Evolutionary conservation across 1,140 invertebrate species (phyloP), one percentile per base, ranked within the genome.

Genomic region (Aphidius gifuensis): DNA sequence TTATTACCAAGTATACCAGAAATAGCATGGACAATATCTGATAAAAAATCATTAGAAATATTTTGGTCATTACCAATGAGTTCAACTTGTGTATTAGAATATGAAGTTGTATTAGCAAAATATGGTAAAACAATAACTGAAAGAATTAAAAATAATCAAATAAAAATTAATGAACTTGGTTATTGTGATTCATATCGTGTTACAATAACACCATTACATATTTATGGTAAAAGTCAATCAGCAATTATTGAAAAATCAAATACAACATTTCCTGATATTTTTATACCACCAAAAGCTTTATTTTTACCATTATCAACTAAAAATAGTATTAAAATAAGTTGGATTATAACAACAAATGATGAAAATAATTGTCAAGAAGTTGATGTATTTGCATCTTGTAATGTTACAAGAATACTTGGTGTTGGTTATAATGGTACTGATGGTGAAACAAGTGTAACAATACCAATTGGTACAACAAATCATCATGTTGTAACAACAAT

Each of bases 41-140:
- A 61, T 39, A 60, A 62, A 40, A 32, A 64, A n/a, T 56, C 65
- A n/a, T 53, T 77, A 21, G 43, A 6, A 9, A 58, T 76, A 16
- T 39, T 44, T 5, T 77, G 76, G 76, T 9, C 69, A n/a, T 49
- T 60, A 5, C 74, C 76, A 23, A 38, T 54, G 1, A 73, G 66
- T 9, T 44, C 54, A 2, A 59, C 43, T 6, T 78, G 76, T 49
- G 56, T 75, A 6, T 63, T 69, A 46, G 38, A 66, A 43, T 77
- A 78, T 61, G 60, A 53, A 49, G 44, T 78, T n/a, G 69, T 39
- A 39, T 68, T 47, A 40, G 63, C 6, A 38, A 50, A 32, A 2
- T 23, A 54, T 39, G 21, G 11, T 5, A 39, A 40, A 6, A 39
- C 40, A 6, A 9, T 23, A 45, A 40, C 32, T 3, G 49, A 45